Conservation (phyloP, 2,888 invertebrate genomes). For the Caenorhabditis sinica region DNA sequence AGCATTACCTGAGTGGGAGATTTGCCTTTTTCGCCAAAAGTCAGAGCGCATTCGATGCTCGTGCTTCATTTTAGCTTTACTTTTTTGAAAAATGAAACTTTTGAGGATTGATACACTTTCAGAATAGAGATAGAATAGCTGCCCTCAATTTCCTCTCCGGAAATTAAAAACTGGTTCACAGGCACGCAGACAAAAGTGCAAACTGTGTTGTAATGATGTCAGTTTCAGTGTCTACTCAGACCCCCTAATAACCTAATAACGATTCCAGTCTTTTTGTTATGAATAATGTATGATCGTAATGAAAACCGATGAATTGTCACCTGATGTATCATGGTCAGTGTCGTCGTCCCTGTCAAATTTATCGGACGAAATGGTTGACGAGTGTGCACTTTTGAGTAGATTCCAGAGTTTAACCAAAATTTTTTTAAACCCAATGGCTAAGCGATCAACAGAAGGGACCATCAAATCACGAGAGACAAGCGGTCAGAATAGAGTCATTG, state of each 20-base stretch:
- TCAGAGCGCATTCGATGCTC: constrained; percentile 3
- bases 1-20: constrained; percentile 56
- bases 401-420: constrained; percentile 13
- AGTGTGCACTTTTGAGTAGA: constrained; percentile 1
- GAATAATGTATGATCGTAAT: constrained; percentile 23
- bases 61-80: constrained; percentile 36
- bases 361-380: constrained; percentile 10
- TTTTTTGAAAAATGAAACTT: background rate
- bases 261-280: background rate
- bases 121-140: constrained; percentile 2
- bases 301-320: constrained; percentile 18
- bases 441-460: background rate
- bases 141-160: constrained; percentile 1
- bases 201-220: constrained; percentile 13
- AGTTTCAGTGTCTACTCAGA: constrained; percentile 9
- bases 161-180: constrained; percentile 18
- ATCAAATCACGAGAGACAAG: constrained; percentile 14
- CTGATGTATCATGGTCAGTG: constrained; percentile 29
- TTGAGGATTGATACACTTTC: background rate
- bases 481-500: constrained; percentile 12
- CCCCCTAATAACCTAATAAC: background rate
- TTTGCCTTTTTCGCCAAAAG: constrained; percentile 57
- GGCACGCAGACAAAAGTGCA: constrained; percentile 6
- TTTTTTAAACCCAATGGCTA: background rate
- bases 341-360: background rate